Evolutionary conservation across 2,888 invertebrate species (phyloP).

Genomic region (Lydus trimaculatus): DNA sequence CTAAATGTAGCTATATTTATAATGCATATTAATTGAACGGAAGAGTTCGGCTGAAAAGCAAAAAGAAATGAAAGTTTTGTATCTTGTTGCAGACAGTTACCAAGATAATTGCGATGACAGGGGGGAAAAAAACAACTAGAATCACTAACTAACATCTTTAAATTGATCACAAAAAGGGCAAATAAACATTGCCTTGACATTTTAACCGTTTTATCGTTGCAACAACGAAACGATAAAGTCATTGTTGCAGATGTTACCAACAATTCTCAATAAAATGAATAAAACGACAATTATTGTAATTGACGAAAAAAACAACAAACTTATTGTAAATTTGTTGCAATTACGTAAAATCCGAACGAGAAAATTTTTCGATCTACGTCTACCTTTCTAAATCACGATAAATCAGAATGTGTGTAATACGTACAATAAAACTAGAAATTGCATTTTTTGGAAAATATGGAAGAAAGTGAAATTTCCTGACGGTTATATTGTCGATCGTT

Average conservation of each 20-base stretch:
- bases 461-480: neutral
- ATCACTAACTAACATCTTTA: neutral
- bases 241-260: neutral
- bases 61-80: slow-evolving; percentile 1
- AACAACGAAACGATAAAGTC: neutral
- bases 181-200: neutral
- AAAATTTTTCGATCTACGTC: neutral
- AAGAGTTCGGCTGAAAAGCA: neutral
- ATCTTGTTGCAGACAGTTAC: neutral
- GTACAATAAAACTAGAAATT: neutral
- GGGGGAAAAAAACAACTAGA: neutral
- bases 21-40: neutral
- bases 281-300: neutral
- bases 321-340: neutral
- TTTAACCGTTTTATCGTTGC: neutral
- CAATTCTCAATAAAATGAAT: neutral
- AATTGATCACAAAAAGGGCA: neutral
- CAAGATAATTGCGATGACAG: neutral
- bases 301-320: neutral
- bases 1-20: neutral
- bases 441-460: neutral
- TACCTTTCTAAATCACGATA: neutral
- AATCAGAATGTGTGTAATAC: too few species aligned
- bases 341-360: neutral
- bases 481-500: neutral